Conservation (phyloP, 2,797 vertebrate species). For the Numenius phaeopus region DNA sequence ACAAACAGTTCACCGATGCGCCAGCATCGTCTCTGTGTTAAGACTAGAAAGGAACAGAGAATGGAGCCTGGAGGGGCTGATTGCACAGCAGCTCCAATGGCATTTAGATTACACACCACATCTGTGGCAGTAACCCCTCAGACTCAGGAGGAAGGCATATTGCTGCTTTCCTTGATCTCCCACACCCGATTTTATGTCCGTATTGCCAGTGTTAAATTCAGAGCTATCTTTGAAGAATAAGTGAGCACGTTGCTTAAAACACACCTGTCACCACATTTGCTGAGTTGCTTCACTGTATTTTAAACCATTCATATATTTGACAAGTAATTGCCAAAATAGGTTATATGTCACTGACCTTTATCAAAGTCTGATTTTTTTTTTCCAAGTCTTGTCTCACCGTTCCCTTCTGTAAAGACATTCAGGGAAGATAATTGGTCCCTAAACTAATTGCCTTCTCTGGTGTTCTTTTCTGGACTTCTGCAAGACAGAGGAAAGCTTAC, state of each 20-base stretch:
- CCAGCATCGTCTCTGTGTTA: fast-evolving
- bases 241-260: neutral
- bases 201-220: neutral
- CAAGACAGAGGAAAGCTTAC: neutral
- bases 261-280: neutral
- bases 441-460: constrained; percentile 51
- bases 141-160: fast-evolving
- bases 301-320: constrained; percentile 46
- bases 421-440: constrained; percentile 55
- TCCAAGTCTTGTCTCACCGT: constrained; percentile 2
- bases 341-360: constrained; percentile 68
- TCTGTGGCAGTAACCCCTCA: neutral
- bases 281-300: neutral
- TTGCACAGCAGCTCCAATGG: neutral
- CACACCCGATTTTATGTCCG: neutral
- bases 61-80: neutral
- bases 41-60: neutral
- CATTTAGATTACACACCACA: neutral
- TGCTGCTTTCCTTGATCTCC: neutral
- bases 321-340: constrained; percentile 63
- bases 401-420: constrained; percentile 31
- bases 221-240: neutral
- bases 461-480: constrained; percentile 1
- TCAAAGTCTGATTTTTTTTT: constrained; percentile 50
- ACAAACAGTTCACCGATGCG: neutral